Base-by-base conservation (phyloP, 2,113 vertebrate genomes). In the Leucosticte australis region DNA sequence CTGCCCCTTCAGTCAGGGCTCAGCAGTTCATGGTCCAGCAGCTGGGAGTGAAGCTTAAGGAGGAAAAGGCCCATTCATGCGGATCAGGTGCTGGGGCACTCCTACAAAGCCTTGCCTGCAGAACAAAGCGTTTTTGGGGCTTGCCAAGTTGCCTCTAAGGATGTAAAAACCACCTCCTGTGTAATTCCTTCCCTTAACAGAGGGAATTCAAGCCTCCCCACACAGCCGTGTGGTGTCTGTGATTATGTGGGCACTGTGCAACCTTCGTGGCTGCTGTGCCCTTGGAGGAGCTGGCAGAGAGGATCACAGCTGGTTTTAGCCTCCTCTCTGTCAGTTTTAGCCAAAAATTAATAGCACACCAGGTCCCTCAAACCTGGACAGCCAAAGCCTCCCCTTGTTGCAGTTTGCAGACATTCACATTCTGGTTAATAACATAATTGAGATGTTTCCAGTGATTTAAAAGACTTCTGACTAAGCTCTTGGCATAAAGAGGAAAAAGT, bases 381-480 rank as follows among this genome's bases (percentile, higher is more conserved):
- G 59, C 50, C 33, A 55, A 67, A 83, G 20, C 42, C 33, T 91
- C 62, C 19, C 35, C 49, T 50, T 73, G 31, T 53, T 37, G 39
- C 64, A 69, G 63, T 87, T 83, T 85, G 52, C 60, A 76, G 70
- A 80, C 89, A 91, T 5, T 73, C 75, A 23, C 37, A 6, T 73
- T 90, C 85, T 74, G 50, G 71, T 65, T 86, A 94, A 94, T 94
- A 77, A 63, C 57, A 52, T 95, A 95, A 96, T 94, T 95, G 90
- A 96, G 95, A 93, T 93, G 90, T 92, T 94, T 90, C 90, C 78
- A 80, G 82, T 74, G 90, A 86, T 90, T 85, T 90, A 74, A 89
- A 95, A 90, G 87, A 73, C 59, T 95, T 96, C 90, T 95, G 91
- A 92, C 81, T 85, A 70, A 94, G 87, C 82, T 92, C 70, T 92